Evolutionary conservation across 2,113 vertebrate genomes (phyloP).

Genomic region (Ptilorrhoa leucosticta): DNA sequence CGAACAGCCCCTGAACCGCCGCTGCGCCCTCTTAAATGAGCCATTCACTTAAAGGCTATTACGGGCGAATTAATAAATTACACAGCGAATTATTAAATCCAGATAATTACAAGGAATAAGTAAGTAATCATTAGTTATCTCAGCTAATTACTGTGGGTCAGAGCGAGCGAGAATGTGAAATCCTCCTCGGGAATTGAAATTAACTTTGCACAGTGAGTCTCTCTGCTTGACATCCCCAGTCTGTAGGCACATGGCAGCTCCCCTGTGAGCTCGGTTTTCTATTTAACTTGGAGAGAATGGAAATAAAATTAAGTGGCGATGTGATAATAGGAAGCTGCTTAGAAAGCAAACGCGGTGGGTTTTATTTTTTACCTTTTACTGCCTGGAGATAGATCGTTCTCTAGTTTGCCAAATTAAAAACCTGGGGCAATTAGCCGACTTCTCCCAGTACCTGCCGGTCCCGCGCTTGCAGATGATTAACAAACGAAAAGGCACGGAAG

Average conservation of each 20-base stretch:
- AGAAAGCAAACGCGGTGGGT: constrained; percentile 65
- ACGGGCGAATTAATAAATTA: constrained; percentile 99
- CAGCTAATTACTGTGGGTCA: constrained; percentile 99
- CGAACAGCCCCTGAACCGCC: constrained; percentile 62
- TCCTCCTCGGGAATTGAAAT: constrained; percentile 94
- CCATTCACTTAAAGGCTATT: constrained; percentile 93
- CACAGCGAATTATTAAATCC: constrained; percentile 98
- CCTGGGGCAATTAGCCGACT: neutral
- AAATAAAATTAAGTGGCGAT: constrained; percentile 77
- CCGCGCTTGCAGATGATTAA: neutral
- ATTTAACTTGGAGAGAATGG: constrained; percentile 83
- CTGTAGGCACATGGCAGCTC: constrained; percentile 78
- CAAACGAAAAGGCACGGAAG: neutral
- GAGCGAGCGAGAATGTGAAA: constrained; percentile 84
- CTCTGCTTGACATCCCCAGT: constrained; percentile 80
- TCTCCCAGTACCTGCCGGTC: neutral
- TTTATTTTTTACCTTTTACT: constrained; percentile 56
- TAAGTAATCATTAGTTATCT: constrained; percentile 99
- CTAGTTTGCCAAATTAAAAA: neutral
- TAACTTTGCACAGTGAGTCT: constrained; percentile 86
- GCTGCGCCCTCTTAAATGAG: constrained; percentile 80
- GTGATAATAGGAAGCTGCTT: constrained; percentile 73
- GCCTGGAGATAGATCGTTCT: constrained; percentile 47
- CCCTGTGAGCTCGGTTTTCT: constrained; percentile 75
- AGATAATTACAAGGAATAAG: constrained; percentile 98